phyloP scores from a whole-genome alignment of 2,888 invertebrate species.

The Callimorpha dominula region DNA sequence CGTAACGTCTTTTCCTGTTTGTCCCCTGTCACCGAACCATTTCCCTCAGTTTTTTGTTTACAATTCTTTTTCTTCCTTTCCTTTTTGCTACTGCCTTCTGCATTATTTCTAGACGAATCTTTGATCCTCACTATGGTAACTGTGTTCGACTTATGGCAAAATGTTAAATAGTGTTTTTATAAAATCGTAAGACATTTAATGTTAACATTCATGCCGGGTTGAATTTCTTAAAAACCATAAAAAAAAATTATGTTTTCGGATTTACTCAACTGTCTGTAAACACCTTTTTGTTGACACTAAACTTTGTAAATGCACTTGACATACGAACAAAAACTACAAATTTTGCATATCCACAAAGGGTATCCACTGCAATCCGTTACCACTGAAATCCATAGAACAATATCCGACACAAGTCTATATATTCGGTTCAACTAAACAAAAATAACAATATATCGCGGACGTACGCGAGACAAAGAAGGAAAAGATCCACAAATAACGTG shows the following conservation, averaged over 20 bases:
- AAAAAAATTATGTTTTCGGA: slow-evolving; percentile 20
- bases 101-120: slow-evolving; percentile 88
- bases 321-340: slow-evolving; percentile 34
- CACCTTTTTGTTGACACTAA: slow-evolving; percentile 37
- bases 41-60: slow-evolving; percentile 86
- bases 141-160: slow-evolving; percentile 62
- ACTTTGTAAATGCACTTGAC: slow-evolving; percentile 40
- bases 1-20: slow-evolving; percentile 70
- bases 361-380: slow-evolving; percentile 83
- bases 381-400: slow-evolving; percentile 81
- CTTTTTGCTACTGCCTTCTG: slow-evolving; percentile 87
- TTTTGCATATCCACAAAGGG: slow-evolving; percentile 60
- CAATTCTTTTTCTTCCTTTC: slow-evolving; percentile 88
- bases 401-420: slow-evolving; percentile 56
- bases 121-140: slow-evolving; percentile 90
- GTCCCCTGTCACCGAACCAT: slow-evolving; percentile 81
- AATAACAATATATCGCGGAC: slow-evolving; percentile 72
- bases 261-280: slow-evolving; percentile 12
- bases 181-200: slow-evolving; percentile 36
- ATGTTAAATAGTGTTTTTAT: slow-evolving; percentile 29
- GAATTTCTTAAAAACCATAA: slow-evolving; percentile 20
- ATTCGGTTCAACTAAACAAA: slow-evolving; percentile 65
- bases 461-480: slow-evolving; percentile 73
- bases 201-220: slow-evolving; percentile 32
- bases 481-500: slow-evolving; percentile 53